Conservation (phyloP, 2,113 vertebrate genomes). For the Cettia cetti region DNA sequence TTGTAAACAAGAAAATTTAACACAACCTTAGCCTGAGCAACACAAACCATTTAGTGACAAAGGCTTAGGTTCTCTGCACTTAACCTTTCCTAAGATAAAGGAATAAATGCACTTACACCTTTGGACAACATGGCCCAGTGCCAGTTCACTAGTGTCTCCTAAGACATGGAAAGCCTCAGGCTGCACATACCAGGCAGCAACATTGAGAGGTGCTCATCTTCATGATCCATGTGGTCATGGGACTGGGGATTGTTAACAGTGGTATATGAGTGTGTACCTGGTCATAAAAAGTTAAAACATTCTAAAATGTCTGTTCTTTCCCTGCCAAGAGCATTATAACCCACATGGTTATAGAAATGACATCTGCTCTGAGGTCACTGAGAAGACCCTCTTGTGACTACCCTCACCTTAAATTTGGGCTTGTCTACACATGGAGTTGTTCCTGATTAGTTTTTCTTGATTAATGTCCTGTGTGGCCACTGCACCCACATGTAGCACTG, state of each 20-base stretch:
- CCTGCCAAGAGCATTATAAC: background rate
- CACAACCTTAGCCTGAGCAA: background rate
- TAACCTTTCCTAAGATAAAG: background rate
- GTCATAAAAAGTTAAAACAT: background rate
- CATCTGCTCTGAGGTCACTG: background rate
- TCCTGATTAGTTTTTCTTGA: constrained; percentile 44
- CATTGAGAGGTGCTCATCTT: rapidly evolving
- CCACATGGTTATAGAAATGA: background rate
- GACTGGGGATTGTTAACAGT: background rate
- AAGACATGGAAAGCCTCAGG: background rate
- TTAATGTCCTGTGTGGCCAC: constrained; percentile 17
- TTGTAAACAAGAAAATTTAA: background rate
- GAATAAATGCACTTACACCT: background rate
- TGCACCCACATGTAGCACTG: background rate
- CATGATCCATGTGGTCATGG: background rate
- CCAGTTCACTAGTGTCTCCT: background rate
- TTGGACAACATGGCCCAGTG: background rate
- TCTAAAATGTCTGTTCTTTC: background rate
- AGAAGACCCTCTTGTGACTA: constrained; percentile 6
- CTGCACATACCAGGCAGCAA: background rate
- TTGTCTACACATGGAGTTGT: background rate
- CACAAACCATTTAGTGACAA: background rate
- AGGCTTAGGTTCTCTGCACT: background rate
- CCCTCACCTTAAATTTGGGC: constrained; percentile 21
- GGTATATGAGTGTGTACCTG: background rate